Evolutionary conservation across 2,113 vertebrate genomes (phyloP), one percentile per base, ranked within the genome.

Genomic region (Prunella himalayana): DNA sequence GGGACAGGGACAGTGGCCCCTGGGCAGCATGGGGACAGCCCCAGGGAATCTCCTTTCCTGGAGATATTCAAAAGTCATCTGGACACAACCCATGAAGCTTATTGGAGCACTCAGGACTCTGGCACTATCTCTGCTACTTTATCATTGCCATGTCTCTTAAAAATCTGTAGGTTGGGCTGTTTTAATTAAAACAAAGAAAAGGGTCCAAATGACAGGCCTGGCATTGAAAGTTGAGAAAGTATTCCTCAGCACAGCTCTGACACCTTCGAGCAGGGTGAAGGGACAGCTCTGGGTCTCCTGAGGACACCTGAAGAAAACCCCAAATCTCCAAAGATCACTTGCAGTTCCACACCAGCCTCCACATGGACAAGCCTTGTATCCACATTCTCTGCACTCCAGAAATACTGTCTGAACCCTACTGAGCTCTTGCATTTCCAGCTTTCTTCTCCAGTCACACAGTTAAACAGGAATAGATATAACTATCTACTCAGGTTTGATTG

Each of bases 211-310:
- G 15, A 77, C 14, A 3, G 11, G 9, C 10, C 39, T 45, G 2
- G 1, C 6, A 2, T 10, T 76, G 28, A 56, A 81, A 60, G 30
- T 6, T 27, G 72, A 86, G 54, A 72, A 31, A 4, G 5, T 13
- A 31, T 51, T 85, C 50, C n/a, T 78, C 65, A 82, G 19, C 66
- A 42, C 30, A 76, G 42, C 21, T 81, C 24, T 91, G 71, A 49
- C 33, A 76, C 22, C 14, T 89, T 71, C 0, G 0, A n/a, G 24
- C 15, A 71, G 25, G n/a, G 15, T 22, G 4, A 51, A 78, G 9
- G 30, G 11, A 65, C 16, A 71, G 28, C 14, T 86, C 61, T 91
- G n/a, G 22, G 21, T 61, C 20, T 81, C 47, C 51, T 7, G 3
- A 77, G 39, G 44, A 53, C 54, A 37, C 10, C 7, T 1, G 1